Conservation (phyloP, 1,140 invertebrate genomes). For the Scylla paramamosain region DNA sequence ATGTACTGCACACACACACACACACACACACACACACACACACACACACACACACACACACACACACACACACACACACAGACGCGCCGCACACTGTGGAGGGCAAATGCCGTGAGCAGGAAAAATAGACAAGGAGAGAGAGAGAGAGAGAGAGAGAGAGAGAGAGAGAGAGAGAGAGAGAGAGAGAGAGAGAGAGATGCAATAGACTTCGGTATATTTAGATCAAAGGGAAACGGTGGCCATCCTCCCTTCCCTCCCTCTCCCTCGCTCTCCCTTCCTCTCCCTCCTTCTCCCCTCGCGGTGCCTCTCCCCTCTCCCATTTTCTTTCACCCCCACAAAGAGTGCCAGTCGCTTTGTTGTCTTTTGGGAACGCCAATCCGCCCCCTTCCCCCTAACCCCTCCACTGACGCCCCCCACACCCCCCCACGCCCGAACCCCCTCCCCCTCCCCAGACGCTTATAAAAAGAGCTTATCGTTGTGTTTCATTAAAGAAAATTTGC, state of each 20-base stretch:
- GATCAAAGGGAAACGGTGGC: constrained; percentile 18
- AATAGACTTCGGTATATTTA: constrained; percentile 10
- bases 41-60: constrained; percentile 57
- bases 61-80: neutral
- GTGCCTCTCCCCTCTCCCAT: neutral
- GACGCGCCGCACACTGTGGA: neutral
- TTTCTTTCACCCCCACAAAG: neutral
- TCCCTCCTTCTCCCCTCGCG: neutral
- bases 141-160: neutral
- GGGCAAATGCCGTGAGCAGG: neutral
- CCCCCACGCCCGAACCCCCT: neutral
- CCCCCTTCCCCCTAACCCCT: neutral
- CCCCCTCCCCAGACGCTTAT: neutral
- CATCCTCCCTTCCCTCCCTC: neutral
- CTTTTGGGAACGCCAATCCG: neutral
- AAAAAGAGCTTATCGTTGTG: neutral
- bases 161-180: neutral
- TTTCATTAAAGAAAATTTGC: neutral
- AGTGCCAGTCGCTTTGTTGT: constrained; percentile 20
- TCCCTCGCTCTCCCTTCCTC: neutral
- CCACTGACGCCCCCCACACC: neutral
- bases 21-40: constrained; percentile 68
- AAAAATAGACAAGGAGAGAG: neutral
- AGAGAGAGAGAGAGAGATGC: constrained; percentile 15
- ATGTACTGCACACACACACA: constrained; percentile 58